A percentile compares a stretch with the other conserved stretches of the same genome.
phyloP scores from a whole-genome alignment of 2,113 vertebrate genomes.

The Apus apus region DNA sequence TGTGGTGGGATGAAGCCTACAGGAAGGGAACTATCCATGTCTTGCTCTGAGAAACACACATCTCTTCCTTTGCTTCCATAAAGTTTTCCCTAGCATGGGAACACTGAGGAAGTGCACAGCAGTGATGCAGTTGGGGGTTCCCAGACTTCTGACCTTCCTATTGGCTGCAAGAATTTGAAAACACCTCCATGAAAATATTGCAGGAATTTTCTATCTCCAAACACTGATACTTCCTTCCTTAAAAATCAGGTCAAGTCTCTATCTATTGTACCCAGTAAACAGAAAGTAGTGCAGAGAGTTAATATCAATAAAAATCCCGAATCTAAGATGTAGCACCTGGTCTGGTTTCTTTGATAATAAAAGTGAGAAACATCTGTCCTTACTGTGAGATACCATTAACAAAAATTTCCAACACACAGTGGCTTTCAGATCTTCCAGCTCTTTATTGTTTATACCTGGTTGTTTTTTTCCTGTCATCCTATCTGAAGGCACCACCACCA shows the following conservation, averaged over 20 bases:
- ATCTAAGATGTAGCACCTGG: neutral
- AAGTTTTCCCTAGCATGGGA: neutral
- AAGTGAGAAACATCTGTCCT: neutral
- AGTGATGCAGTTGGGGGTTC: neutral
- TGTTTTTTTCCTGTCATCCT: fast-evolving
- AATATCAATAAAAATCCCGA: neutral
- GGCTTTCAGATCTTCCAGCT: neutral
- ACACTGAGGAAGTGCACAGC: neutral
- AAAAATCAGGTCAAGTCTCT: too few relatives aligned
- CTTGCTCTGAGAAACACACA: neutral
- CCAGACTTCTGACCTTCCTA: neutral
- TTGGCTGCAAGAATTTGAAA: neutral
- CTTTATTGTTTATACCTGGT: neutral
- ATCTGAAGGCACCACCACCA: neutral
- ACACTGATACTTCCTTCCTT: neutral
- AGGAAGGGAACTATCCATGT: neutral
- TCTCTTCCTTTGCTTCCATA: neutral
- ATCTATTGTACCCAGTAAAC: neutral
- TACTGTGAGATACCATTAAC: neutral
- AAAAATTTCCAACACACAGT: neutral
- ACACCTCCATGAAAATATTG: neutral
- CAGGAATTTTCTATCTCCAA: neutral
- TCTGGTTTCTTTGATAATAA: neutral
- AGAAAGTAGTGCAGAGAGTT: neutral
- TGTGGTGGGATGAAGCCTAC: neutral